Evolutionary conservation across 2,888 invertebrate species (phyloP).

Genomic region (Cephus rjabovi): DNA sequence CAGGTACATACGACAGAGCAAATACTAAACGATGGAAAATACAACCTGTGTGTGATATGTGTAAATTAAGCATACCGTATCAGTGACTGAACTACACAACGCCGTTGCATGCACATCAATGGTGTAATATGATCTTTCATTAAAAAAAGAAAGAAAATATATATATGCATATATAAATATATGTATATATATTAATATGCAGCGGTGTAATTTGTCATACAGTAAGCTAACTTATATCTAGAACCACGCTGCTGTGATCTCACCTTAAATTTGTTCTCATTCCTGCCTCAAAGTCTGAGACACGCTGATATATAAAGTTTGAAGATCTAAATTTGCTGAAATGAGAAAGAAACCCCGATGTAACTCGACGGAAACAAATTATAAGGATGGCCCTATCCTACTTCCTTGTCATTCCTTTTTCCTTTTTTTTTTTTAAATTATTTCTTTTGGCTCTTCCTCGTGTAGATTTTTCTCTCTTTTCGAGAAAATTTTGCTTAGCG

Average conservation of each 20-base stretch:
- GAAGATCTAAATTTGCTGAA: constrained; percentile 72
- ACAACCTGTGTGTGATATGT: constrained; percentile 41
- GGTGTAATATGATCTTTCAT: constrained; percentile 42
- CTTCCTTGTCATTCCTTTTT: constrained; percentile 64
- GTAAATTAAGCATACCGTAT: constrained; percentile 51
- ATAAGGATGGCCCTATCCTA: constrained; percentile 62
- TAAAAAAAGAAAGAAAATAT: constrained; percentile 26
- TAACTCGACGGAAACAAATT: constrained; percentile 55
- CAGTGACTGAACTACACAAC: constrained; percentile 55
- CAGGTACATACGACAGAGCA: constrained; percentile 45
- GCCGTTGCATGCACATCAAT: constrained; percentile 59
- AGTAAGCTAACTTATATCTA: constrained; percentile 63
- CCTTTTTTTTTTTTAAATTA: constrained; percentile 21
- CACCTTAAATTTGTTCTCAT: constrained; percentile 71
- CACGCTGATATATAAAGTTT: constrained; percentile 71
- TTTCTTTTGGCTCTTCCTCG: no score
- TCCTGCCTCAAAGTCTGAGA: constrained; percentile 72
- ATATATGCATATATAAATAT: constrained; percentile 11
- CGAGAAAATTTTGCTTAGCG: no score
- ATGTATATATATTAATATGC: constrained; percentile 32
- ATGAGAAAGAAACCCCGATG: constrained; percentile 68
- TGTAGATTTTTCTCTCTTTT: no score
- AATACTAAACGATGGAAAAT: constrained; percentile 36
- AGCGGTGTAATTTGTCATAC: constrained; percentile 58
- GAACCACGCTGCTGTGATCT: constrained; percentile 65